phyloP scores from a whole-genome alignment of 2,797 vertebrate genomes.

The Gallinago stenura region DNA sequence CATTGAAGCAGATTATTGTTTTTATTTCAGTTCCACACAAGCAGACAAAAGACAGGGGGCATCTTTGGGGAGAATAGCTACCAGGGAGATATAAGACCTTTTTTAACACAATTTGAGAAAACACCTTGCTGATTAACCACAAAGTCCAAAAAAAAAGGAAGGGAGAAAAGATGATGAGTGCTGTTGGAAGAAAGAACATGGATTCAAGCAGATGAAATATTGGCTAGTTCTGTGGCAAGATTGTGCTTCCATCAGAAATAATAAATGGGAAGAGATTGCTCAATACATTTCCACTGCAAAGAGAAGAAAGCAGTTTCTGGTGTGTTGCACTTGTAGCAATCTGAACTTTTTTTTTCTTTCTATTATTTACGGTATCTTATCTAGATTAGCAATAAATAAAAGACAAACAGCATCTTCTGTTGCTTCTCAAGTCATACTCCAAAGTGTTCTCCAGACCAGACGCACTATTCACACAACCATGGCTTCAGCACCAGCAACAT shows the following conservation, averaged over 20 bases:
- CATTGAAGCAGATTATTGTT: slow-evolving; percentile 35
- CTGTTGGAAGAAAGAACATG: neutral
- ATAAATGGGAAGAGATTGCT: neutral
- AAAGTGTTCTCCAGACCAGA: neutral
- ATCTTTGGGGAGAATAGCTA: neutral
- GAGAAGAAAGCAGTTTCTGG: neutral
- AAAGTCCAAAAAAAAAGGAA: neutral
- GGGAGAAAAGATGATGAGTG: neutral
- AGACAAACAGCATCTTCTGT: neutral
- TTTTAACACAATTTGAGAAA: neutral
- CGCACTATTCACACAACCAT: neutral
- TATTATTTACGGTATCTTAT: neutral
- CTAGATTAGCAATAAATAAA: neutral
- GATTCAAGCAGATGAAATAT: neutral
- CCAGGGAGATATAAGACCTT: neutral
- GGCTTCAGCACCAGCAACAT: neutral
- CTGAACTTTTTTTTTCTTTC: neutral
- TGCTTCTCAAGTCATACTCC: neutral
- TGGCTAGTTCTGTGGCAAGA: neutral
- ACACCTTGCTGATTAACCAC: neutral
- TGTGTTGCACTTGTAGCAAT: neutral
- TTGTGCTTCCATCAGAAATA: neutral
- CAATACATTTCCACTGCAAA: neutral
- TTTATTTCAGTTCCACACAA: slow-evolving; percentile 46
- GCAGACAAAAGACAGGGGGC: neutral